Evolutionary conservation across 2,113 vertebrate species (phyloP).

Genomic region (Scopus umbretta): DNA sequence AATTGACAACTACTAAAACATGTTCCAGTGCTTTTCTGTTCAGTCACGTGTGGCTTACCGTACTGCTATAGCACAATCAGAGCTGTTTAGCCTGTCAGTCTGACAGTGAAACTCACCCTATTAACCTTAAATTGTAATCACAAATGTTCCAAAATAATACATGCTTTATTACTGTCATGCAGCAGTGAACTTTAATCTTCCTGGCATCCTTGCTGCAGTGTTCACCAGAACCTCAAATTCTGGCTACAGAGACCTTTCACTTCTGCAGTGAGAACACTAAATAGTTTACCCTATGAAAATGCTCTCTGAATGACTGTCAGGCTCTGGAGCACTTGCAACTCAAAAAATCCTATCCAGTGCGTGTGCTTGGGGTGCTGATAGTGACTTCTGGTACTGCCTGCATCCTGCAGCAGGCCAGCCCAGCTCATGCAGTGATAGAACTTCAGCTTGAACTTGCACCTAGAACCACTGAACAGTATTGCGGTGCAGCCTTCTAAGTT

Average conservation of each 20-base stretch:
- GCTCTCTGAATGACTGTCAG: background rate
- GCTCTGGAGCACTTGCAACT: background rate
- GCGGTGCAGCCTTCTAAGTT: background rate
- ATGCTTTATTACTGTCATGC: background rate
- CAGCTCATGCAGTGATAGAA: background rate
- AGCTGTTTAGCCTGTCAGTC: background rate
- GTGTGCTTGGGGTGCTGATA: background rate
- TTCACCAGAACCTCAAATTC: background rate
- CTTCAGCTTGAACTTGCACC: background rate
- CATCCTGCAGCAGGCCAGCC: background rate
- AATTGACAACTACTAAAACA: constrained; percentile 60
- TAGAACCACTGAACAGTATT: background rate
- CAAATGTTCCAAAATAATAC: background rate
- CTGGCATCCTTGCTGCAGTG: background rate
- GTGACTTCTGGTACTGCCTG: background rate
- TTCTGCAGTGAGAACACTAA: background rate
- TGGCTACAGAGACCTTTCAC: background rate
- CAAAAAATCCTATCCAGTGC: background rate
- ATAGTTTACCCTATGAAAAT: background rate
- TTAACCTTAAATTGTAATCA: background rate
- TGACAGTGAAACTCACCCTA: background rate
- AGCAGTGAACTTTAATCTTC: background rate
- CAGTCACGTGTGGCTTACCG: background rate
- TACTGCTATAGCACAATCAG: background rate
- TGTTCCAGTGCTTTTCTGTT: constrained; percentile 44